Evolutionary conservation across 2,113 vertebrate genomes (phyloP), one percentile per base, ranked within the genome.

Genomic region (Empidonax traillii): DNA sequence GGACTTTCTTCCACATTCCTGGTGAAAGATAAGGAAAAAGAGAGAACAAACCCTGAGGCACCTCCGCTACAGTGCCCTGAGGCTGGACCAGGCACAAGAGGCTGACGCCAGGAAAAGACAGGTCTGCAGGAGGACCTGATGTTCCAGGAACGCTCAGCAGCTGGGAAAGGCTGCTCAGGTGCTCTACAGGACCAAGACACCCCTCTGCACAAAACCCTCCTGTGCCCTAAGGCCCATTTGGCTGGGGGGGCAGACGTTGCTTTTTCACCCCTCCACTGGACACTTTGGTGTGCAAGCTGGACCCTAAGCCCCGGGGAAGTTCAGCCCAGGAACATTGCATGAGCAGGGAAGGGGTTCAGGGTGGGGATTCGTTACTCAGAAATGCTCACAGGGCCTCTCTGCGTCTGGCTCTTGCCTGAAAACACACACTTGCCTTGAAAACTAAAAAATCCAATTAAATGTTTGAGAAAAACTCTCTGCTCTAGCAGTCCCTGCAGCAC

Each of bases 211-310:
- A 43, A 55, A 73, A 3, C 4, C 11, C 30, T 73, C 20, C 62
- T 13, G 52, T 52, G 65, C 39, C 44, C 0, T 0, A 46, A 33
- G 41, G 25, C 56, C 17, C 46, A 13, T 20, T 2, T 47, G 41
- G 33, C 46, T 37, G 46, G 12, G 21, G 28, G 24, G 9, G 8
- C 74, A n/a, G 37, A 72, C 41, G 10, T 11, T 31, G 20, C 9
- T 43, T 46, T 85, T 53, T 21, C 33, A 61, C 6, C 7, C 43
- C 43, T 72, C 12, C 53, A 16, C 37, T 73, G 75, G 74, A 43
- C 31, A 76, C 7, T 9, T 3, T 31, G 41, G 8, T 47, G 79
- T 39, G 65, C 25, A 37, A 66, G 46, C 33, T 75, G 72, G 41
- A 46, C 25, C 43, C 27, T 46, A n/a, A 47, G 52, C 39, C 37